A percentile compares a stretch with the other conserved stretches of the same genome.
These are phyloP conservation scores for Noctuana brunneofusca DNA, from an alignment of 2,888 invertebrate genomes.

Conservation along the genomic window DNA sequence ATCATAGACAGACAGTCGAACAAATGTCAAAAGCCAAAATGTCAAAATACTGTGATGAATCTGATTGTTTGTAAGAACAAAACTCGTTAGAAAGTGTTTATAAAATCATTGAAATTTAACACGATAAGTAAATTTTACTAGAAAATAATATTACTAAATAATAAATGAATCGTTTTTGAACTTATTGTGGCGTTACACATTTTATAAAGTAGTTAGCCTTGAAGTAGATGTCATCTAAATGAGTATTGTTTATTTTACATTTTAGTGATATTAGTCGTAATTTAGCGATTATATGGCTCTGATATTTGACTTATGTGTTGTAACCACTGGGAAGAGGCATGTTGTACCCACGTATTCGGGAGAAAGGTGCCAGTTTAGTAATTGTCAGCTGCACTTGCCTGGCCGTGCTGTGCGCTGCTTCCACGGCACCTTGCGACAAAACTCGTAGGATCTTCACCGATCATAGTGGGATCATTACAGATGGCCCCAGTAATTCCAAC, in stretches of 20 bases:
- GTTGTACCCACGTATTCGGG: constrained; percentile 79
- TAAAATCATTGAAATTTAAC: constrained; percentile 51
- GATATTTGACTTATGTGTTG: constrained; percentile 79
- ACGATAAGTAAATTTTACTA: constrained; percentile 47
- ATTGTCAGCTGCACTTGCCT: constrained; percentile 76
- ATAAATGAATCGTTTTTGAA: constrained; percentile 50
- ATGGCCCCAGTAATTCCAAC: constrained; percentile 93
- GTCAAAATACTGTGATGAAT: constrained; percentile 77
- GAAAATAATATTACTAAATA: constrained; percentile 46
- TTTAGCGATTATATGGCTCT: constrained; percentile 81
- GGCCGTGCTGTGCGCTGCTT: constrained; percentile 74
- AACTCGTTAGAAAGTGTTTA: constrained; percentile 73
- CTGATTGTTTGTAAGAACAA: constrained; percentile 78
- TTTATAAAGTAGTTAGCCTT: constrained; percentile 78
- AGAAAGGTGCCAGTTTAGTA: constrained; percentile 79
- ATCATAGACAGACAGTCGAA: background rate
- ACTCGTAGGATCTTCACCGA: constrained; percentile 91
- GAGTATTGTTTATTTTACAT: constrained; percentile 82
- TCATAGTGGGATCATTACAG: constrained; percentile 92
- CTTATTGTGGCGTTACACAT: constrained; percentile 64
- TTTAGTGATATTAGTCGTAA: constrained; percentile 76
- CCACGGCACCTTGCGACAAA: constrained; percentile 89
- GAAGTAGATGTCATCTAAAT: constrained; percentile 81
- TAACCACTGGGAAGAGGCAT: constrained; percentile 76
- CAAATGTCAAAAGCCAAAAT: constrained; percentile 38